These are phyloP conservation scores for Antheraea assamensis DNA, from an alignment of 2,888 invertebrate genomes.

Conservation along the genomic window DNA sequence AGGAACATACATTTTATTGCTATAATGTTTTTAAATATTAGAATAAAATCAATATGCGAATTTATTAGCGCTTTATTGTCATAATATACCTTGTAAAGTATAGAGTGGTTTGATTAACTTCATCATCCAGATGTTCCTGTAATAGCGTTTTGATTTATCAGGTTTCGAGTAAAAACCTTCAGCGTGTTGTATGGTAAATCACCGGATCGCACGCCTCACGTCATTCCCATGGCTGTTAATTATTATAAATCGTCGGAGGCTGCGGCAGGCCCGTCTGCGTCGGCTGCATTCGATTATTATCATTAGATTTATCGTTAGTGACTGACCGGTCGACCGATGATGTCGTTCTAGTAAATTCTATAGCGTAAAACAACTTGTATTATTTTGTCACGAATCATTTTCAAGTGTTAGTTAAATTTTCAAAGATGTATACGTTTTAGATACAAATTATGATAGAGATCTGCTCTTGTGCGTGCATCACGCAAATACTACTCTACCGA, in stretches of 20 bases:
- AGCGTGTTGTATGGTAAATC: slow-evolving; percentile 50
- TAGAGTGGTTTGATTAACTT: not conserved
- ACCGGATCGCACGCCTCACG: slow-evolving; percentile 55
- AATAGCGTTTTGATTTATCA: slow-evolving; percentile 22
- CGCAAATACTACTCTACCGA: too few species aligned
- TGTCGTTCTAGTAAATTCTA: slow-evolving; percentile 13
- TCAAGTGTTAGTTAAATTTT: too few species aligned
- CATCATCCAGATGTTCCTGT: slow-evolving; percentile 13
- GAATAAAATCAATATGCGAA: not conserved
- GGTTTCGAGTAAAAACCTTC: slow-evolving; percentile 23
- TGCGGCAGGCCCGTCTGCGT: slow-evolving; percentile 32
- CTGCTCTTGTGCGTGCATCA: too few species aligned
- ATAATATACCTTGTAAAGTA: not conserved
- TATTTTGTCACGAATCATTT: not conserved
- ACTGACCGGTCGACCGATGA: slow-evolving; percentile 30
- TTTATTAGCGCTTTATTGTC: slow-evolving; percentile 10
- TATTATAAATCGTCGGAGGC: slow-evolving; percentile 68
- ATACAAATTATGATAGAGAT: too few species aligned
- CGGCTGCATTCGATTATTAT: slow-evolving; percentile 66
- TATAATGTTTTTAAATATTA: too few species aligned
- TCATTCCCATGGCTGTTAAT: slow-evolving; percentile 68
- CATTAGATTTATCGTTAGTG: slow-evolving; percentile 67
- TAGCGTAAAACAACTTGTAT: slow-evolving; percentile 6
- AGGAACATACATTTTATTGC: too few species aligned
- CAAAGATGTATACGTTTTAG: too few species aligned